A percentile compares a stretch with the other conserved stretches of the same genome.
Evolutionary conservation across 2,797 vertebrate genomes (phyloP).

Genomic region (Harpagifer antarcticus): DNA sequence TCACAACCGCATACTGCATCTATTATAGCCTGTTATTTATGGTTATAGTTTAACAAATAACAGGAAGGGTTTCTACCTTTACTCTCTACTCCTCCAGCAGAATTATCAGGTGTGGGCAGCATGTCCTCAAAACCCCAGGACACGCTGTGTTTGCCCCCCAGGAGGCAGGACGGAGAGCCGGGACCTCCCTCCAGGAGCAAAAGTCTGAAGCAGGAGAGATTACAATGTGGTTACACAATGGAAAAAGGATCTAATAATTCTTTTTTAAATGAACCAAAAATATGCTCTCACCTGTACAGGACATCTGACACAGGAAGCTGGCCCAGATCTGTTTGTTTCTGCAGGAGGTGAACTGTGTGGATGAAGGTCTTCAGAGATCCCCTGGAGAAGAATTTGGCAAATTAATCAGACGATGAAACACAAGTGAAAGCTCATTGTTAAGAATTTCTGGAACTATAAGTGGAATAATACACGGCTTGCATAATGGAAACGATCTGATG

Average conservation of each 20-base stretch:
- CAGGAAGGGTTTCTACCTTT: constrained; percentile 87
- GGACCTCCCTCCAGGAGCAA: constrained; percentile 97
- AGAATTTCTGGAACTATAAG: constrained; percentile 16
- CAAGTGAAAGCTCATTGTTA: constrained; percentile 33
- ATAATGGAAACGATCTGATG: constrained; percentile 16
- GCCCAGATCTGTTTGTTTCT: constrained; percentile 96
- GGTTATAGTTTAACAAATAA: constrained; percentile 4
- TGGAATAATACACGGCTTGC: constrained; percentile 27
- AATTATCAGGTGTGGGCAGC: constrained; percentile 95
- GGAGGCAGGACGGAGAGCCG: constrained; percentile 96
- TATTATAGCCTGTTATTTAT: not conserved
- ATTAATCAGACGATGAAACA: constrained; percentile 43
- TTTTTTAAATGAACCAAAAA: not conserved
- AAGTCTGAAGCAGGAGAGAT: constrained; percentile 83
- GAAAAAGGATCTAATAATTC: not conserved
- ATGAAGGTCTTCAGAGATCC: constrained; percentile 99
- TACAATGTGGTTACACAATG: constrained; percentile 18
- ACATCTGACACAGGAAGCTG: constrained; percentile 97
- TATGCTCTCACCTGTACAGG: constrained; percentile 90
- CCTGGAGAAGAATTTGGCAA: constrained; percentile 78
- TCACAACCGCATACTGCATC: not conserved
- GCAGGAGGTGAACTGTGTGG: constrained; percentile 97
- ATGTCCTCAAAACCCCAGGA: constrained; percentile 99
- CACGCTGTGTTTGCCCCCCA: constrained; percentile 97
- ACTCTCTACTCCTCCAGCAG: constrained; percentile 90